Evolutionary conservation across 2,888 invertebrate genomes (phyloP), one percentile per base, ranked within the genome.

Genomic region (Eupeodes luniger): DNA sequence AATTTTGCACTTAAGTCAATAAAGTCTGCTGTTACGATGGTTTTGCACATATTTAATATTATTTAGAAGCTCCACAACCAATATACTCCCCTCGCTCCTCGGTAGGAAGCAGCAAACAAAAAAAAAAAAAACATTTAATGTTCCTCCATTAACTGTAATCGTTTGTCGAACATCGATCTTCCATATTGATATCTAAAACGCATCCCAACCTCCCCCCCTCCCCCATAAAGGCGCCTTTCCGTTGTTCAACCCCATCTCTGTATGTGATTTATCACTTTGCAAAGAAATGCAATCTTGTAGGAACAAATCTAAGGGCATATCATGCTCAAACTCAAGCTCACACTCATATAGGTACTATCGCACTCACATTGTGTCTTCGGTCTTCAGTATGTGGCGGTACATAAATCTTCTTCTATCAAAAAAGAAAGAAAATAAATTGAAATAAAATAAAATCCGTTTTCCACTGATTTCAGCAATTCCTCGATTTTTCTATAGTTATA

Each of bases 271-370:
- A 88, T 88, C 85, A 78, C 85, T 85, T 66, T 81, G 77, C 81
- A 81, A 78, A 75, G 81, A 88, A 88, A 88, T 88, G 88, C 88
- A 88, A 85, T 88, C 88, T 88, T 85, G 77, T 88, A 72, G 88
- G 85, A 88, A 81, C 69, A 77, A 77, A 81, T 81, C 85, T 81
- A 75, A 74, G 59, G 81, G 80, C 88, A 85, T 84, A 85, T 88
- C 84, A 88, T 85, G 75, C 75, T 78, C 80, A 40, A 40, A 40
- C 40, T 40, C 59, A 59, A 7, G 1, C 59, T 59, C 36, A 69
- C 80, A 84, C 87, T 40, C 40, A 40, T 40, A 40, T 40, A 36
- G 36, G 36, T 36, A 40, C 27, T 40, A 40, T 40, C 40, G 5
- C 40, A 40, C 40, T 40, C 5, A 40, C 62, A 81, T 83, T 66